A percentile compares a stretch with the other conserved stretches of the same genome.
Conservation (phyloP, 2,888 invertebrate genomes). For the Liodrosophila aerea region DNA sequence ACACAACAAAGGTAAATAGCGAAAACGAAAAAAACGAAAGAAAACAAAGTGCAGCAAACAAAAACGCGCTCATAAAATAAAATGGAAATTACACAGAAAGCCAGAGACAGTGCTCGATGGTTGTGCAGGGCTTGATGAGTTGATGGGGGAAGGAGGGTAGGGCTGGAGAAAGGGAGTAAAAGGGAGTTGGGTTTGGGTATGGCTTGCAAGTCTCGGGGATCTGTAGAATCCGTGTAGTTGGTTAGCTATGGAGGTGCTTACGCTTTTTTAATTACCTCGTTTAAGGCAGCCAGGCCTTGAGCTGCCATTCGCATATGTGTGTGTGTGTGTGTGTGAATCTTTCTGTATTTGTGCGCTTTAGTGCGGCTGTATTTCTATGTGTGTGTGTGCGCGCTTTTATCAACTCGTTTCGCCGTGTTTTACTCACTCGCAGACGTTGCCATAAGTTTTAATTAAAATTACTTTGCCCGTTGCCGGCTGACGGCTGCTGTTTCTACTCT, state of each 20-base stretch:
- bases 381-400: constrained; percentile 62
- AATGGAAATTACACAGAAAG: constrained; percentile 69
- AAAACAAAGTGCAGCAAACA: constrained; percentile 57
- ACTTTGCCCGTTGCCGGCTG: constrained; percentile 67
- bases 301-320: constrained; percentile 40
- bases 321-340: constrained; percentile 17
- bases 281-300: constrained; percentile 64
- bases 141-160: constrained; percentile 6
- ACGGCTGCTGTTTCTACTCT: constrained; percentile 42
- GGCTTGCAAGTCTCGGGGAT: constrained; percentile 18
- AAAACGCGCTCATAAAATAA: constrained; percentile 70
- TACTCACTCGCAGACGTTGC: constrained; percentile 77
- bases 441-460: constrained; percentile 75
- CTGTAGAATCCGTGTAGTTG: constrained; percentile 40
- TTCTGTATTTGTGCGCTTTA: constrained; percentile 5
- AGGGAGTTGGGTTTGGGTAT: neutral
- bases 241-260: constrained; percentile 67
- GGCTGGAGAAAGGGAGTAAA: neutral
- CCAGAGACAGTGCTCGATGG: constrained; percentile 10
- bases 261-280: constrained; percentile 76
- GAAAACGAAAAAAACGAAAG: constrained; percentile 16
- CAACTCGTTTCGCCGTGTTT: constrained; percentile 75
- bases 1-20: constrained; percentile 71
- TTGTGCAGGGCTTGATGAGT: too few relatives aligned
- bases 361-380: constrained; percentile 20